phyloP scores from a whole-genome alignment of 2,113 vertebrate species.

The Psilopsiagon aymara region DNA sequence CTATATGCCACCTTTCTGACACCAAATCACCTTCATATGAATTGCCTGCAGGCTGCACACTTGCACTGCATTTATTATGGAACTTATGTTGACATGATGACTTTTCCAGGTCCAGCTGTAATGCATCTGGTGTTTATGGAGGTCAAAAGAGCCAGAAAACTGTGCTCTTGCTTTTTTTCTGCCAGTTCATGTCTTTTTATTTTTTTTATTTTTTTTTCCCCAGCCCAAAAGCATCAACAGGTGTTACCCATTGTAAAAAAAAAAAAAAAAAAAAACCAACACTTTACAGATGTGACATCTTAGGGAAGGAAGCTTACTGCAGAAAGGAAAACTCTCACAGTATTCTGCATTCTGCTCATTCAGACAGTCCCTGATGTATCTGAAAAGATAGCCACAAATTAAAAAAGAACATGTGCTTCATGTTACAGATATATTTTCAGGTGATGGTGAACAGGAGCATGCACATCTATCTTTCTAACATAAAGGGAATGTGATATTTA shows the following conservation, averaged over 20 bases:
- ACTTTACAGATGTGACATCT: neutral
- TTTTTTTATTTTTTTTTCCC: neutral
- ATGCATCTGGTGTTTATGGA: slow-evolving; percentile 17
- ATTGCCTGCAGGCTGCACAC: slow-evolving; percentile 49
- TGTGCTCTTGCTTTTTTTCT: neutral
- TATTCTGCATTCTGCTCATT: neutral
- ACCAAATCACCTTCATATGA: neutral
- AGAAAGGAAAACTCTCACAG: neutral
- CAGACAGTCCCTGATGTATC: neutral
- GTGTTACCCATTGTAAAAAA: neutral
- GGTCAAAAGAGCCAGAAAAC: slow-evolving; percentile 16
- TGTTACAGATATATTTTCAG: neutral
- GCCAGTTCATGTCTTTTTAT: neutral
- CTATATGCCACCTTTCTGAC: neutral
- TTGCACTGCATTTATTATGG: neutral
- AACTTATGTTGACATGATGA: neutral
- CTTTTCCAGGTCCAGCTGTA: slow-evolving; percentile 37
- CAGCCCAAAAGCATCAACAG: neutral
- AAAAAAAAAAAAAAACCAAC: neutral
- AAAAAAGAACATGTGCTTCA: neutral
- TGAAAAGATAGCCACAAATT: neutral
- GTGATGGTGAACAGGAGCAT: neutral
- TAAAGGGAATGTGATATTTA: neutral
- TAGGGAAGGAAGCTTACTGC: neutral
- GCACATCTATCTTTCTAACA: neutral